These are phyloP conservation scores for Oscheius sp. DNA, from an alignment of 2,888 invertebrate species.

Conservation along the genomic window DNA sequence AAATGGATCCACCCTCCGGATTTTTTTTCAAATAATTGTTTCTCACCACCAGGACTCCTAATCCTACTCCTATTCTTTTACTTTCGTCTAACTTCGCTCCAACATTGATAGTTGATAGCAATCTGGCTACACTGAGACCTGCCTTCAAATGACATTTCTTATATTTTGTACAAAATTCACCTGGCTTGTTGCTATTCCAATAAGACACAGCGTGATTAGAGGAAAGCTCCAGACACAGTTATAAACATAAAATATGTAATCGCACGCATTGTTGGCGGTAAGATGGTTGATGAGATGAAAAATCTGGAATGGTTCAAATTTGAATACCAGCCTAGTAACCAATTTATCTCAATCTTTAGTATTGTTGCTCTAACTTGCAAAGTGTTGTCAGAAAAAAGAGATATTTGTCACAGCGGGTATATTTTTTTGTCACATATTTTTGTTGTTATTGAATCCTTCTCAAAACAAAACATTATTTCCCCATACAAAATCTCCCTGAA, in stretches of 20 bases:
- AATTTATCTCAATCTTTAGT: too few relatives aligned
- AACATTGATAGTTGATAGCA: slow-evolving; percentile 7
- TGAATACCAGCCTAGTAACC: too few relatives aligned
- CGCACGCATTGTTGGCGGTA: not conserved
- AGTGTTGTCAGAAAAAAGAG: too few relatives aligned
- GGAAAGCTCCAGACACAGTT: slow-evolving; percentile 16
- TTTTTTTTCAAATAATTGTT: too few relatives aligned
- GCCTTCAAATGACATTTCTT: slow-evolving; percentile 9
- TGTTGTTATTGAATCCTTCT: too few relatives aligned
- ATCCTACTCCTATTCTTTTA: not conserved
- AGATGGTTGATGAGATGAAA: slow-evolving; percentile 9
- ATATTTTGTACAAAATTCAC: not conserved
- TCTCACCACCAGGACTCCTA: not conserved
- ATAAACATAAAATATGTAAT: slow-evolving; percentile 7
- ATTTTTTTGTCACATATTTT: too few relatives aligned
- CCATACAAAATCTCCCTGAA: too few relatives aligned
- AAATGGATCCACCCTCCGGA: too few relatives aligned
- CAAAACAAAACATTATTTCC: too few relatives aligned
- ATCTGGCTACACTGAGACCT: slow-evolving; percentile 3
- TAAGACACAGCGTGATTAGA: slow-evolving; percentile 7
- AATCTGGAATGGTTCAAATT: too few relatives aligned
- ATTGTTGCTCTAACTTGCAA: too few relatives aligned
- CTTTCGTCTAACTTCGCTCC: not conserved
- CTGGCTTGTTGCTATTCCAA: slow-evolving; percentile 21
- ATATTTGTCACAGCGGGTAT: too few relatives aligned